Evolutionary conservation across 2,797 vertebrate species (phyloP).

Genomic region (Oophaga sylvatica): DNA sequence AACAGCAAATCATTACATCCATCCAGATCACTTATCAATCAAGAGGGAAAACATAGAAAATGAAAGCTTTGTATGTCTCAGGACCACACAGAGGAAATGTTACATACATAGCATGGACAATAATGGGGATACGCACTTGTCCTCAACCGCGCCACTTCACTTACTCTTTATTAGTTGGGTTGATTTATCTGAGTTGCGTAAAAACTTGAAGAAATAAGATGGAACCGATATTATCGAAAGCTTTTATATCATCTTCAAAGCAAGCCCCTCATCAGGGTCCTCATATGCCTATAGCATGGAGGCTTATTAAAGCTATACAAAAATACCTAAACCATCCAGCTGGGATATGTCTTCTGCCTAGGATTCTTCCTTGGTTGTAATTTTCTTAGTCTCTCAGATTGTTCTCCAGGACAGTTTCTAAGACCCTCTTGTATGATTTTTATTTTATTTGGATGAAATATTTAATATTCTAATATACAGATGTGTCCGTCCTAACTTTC

Average conservation of each 20-base stretch:
- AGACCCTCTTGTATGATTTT: too few relatives aligned
- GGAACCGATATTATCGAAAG: neutral
- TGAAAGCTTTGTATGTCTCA: conserved; percentile 61
- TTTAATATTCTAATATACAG: too few relatives aligned
- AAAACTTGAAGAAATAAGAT: neutral
- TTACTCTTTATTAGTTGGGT: neutral
- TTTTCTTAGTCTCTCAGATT: too few relatives aligned
- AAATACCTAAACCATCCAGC: neutral
- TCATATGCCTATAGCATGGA: neutral
- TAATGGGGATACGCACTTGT: conserved; percentile 25
- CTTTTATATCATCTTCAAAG: neutral
- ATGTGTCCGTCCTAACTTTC: too few relatives aligned
- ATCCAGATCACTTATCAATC: conserved; percentile 67
- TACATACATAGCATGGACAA: conserved; percentile 38
- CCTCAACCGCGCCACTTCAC: neutral
- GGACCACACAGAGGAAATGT: conserved; percentile 53
- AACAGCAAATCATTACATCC: conserved; percentile 72
- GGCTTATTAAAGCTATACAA: neutral
- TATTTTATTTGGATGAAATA: too few relatives aligned
- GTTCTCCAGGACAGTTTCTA: too few relatives aligned
- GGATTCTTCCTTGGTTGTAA: neutral
- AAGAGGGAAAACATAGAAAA: conserved; percentile 64
- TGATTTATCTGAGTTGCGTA: neutral
- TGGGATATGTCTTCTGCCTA: too few relatives aligned
- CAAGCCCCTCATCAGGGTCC: neutral